Evolutionary conservation across 1,140 invertebrate species (phyloP), one percentile per base, ranked within the genome.

Genomic region (Cyrtorhinus lividipennis): DNA sequence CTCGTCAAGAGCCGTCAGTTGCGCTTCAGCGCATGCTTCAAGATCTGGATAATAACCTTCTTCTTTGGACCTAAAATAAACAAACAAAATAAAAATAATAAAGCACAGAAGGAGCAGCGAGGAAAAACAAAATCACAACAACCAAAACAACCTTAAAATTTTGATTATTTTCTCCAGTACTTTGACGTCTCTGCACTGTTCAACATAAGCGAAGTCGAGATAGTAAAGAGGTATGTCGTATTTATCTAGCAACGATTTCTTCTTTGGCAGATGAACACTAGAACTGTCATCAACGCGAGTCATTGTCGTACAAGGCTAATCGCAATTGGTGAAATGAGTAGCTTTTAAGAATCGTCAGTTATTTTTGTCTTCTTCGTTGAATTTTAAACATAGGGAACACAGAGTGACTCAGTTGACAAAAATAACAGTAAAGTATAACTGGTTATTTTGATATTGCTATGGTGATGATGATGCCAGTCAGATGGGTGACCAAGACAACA

Each of bases 41-140:
- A 86, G 72, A 62, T 83, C 77, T 5, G 83, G 83, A 73, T 75
- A 86, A 62, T 71, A 70, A 1, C 84, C 84, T 74, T 85, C 84
- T 71, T 85, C 79, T n/a, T 82, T 82, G 27, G 83, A 85, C 63
- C 78, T 79, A 63, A n/a, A 65, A 64, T n/a, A n/a, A n/a, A n/a
- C n/a, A n/a, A n/a, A 38, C 30, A 38, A 38, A 38, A 38, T 38
- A 38, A 8, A 38, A 5, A 38, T 5, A 8, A 5, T 38, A 5
- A 38, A 38, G 30, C 30, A 38, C 5, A 38, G 30, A 38, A 8
- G 30, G 15, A 38, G 5, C 30, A 38, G 30, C 5, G 5, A 38
- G 30, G 5, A n/a, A n/a, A n/a, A n/a, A n/a, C n/a, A n/a, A n/a
- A n/a, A n/a, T 24, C n/a, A 2, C 15, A 30, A 2, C 24, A 57